These are phyloP conservation scores for Lathamus discolor DNA, from an alignment of 2,113 vertebrate genomes.

Conservation along the genomic window DNA sequence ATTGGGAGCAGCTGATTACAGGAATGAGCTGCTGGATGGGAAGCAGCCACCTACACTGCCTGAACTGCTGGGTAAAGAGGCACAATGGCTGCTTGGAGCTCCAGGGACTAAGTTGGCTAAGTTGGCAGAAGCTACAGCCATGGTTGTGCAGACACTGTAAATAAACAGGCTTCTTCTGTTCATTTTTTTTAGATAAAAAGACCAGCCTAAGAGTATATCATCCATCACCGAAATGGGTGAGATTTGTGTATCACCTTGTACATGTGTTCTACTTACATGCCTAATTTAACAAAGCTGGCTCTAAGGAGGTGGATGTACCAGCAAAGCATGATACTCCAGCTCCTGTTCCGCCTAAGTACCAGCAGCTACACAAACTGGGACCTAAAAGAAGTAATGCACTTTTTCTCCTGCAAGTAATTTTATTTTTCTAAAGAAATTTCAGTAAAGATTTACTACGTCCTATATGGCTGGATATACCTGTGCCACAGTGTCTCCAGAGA, in stretches of 20 bases:
- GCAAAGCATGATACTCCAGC: neutral
- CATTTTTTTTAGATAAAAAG: neutral
- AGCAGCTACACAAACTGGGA: neutral
- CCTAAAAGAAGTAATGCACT: neutral
- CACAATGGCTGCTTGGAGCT: neutral
- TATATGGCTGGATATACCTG: neutral
- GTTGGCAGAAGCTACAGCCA: accelerated
- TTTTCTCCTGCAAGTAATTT: neutral
- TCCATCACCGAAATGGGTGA: neutral
- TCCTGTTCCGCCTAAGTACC: neutral
- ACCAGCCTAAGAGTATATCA: neutral
- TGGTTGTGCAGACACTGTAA: neutral
- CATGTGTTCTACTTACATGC: neutral
- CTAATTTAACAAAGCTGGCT: neutral
- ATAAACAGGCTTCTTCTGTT: neutral
- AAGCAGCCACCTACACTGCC: neutral
- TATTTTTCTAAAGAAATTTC: neutral
- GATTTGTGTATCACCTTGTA: neutral
- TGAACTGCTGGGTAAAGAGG: neutral
- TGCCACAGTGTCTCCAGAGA: neutral
- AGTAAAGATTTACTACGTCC: neutral
- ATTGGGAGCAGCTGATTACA: accelerated
- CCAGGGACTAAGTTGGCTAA: neutral
- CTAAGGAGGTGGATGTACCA: neutral
- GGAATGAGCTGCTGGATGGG: accelerated